Evolutionary conservation across 2,888 invertebrate genomes (phyloP), one percentile per base, ranked within the genome.

Genomic region (Drosophila formosana): DNA sequence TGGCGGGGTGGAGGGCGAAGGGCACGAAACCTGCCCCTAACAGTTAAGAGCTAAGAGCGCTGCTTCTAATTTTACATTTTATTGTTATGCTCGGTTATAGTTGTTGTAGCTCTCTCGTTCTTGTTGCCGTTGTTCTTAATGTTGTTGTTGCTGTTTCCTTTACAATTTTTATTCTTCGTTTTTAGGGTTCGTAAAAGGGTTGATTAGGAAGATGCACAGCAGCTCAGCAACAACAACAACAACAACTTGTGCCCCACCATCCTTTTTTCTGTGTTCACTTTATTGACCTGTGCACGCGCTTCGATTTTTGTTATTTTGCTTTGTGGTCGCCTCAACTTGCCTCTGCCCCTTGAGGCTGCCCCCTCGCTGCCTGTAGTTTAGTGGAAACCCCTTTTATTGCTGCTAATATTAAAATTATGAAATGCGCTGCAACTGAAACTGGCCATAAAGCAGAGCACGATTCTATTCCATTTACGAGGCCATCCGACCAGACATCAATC

Each of bases 31-130:
- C 77, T 80, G 80, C 80, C 77, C 80, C 80, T 75, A 66, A 80
- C 72, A 25, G 23, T 52, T 47, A 62, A 34, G 39, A 62, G 72
- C 56, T 69, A n/a, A 37, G 37, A 56, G 60, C 60, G 47, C 80
- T 51, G 80, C 72, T 83, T 90, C 88, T 85, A 89, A 85, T 85
- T 89, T 85, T 75, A 84, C 79, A 89, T 83, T 86, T 89, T 89
- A 83, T 78, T 87, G 87, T 86, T 80, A 71, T 81, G 65, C 64
- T 69, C 63, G 28, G 61, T 66, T 74, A 71, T 82, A 72, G 80
- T 72, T 78, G 75, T 72, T 37, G 37, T 37, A 37, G 37, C 37
- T 11, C 37, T 11, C 37, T 37, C 34, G 32, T 32, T 34, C 4
- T 34, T 11, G 34, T 37, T 4, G 30, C 6, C 9, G 32, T 9